Conservation (phyloP, 2,888 invertebrate species). For the Pristionchus exspectatus region DNA sequence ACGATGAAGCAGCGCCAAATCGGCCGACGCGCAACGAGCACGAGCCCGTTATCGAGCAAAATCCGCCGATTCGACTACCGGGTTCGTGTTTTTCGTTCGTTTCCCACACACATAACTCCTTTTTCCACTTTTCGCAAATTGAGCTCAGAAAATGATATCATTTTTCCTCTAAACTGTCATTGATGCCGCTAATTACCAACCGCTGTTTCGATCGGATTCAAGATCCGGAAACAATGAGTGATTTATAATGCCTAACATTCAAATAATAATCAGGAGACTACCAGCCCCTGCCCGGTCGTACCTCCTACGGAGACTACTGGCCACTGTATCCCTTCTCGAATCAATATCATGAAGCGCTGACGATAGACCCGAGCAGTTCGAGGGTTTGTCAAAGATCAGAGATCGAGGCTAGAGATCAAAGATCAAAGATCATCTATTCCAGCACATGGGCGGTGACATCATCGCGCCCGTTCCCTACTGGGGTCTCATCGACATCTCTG, state of each 20-base stretch:
- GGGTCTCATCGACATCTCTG: slow-evolving; percentile 63
- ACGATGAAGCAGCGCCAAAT: neutral
- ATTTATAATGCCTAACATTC: too few species aligned
- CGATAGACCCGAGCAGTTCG: slow-evolving; percentile 62
- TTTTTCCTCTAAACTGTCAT: too few species aligned
- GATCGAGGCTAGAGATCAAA: neutral
- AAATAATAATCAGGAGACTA: slow-evolving; percentile 66
- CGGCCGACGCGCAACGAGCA: slow-evolving; percentile 1
- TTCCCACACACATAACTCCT: too few species aligned
- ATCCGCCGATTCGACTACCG: slow-evolving; percentile 51
- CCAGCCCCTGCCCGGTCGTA: slow-evolving; percentile 64
- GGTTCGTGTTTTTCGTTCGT: neutral
- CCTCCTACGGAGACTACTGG: slow-evolving; percentile 66
- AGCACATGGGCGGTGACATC: slow-evolving; percentile 67
- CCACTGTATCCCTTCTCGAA: slow-evolving; percentile 64
- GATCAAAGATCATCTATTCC: slow-evolving; percentile 40
- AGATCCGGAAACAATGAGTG: too few species aligned
- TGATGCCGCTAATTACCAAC: too few species aligned
- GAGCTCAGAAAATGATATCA: too few species aligned
- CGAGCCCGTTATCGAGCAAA: slow-evolving; percentile 45
- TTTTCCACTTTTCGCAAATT: too few species aligned
- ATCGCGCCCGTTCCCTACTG: slow-evolving; percentile 64
- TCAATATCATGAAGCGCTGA: slow-evolving; percentile 64
- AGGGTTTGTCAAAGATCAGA: slow-evolving; percentile 55
- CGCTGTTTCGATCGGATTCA: too few species aligned